These are phyloP conservation scores for Rhynchonycteris naso DNA, from an alignment of 2,797 vertebrate species.

Conservation along the genomic window DNA sequence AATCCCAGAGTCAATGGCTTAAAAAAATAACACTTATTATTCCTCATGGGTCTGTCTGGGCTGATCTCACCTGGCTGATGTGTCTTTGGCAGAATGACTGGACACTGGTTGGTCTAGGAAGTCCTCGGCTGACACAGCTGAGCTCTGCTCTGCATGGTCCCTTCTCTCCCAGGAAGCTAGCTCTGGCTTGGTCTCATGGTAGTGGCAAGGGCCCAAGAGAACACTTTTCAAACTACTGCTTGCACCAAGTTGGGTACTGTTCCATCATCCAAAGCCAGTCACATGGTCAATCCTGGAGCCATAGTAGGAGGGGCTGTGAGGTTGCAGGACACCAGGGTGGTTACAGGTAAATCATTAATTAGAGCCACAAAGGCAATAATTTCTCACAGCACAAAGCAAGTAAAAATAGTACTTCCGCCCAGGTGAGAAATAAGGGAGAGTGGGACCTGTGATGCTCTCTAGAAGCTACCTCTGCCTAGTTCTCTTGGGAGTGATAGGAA, in stretches of 20 bases:
- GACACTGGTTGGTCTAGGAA: not conserved
- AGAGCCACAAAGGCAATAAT: not conserved
- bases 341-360: not conserved
- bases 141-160: not conserved
- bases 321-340: not conserved
- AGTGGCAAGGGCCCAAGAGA: not conserved
- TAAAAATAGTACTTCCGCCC: not conserved
- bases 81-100: not conserved
- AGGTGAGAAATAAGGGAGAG: not conserved
- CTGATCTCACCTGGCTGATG: not conserved
- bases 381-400: not conserved
- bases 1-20: not conserved
- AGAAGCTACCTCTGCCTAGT: not conserved
- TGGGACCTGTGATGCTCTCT: not conserved
- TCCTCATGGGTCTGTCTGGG: not conserved
- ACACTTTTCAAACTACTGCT: not conserved
- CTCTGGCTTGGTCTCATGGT: not conserved
- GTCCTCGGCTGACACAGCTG: not conserved
- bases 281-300: not conserved
- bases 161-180: not conserved
- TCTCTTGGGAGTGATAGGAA: not conserved
- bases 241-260: not conserved
- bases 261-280: not conserved
- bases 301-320: not conserved
- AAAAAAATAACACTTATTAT: not conserved